Conservation (phyloP, 2,888 invertebrate species). For the Stenodema calcarata region DNA sequence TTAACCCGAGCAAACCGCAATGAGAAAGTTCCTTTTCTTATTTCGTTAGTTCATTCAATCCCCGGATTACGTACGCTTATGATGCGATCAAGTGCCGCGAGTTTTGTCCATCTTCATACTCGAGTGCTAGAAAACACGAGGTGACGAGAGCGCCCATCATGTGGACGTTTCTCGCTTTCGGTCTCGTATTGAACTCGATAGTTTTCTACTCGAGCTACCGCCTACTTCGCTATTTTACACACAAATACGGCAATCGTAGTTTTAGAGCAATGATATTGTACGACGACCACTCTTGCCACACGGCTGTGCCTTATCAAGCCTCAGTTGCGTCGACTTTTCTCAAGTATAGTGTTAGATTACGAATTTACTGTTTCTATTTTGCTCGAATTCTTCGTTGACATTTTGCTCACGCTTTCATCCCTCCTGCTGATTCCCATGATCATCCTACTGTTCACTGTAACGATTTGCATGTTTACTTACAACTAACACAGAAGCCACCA, state of each 20-base stretch:
- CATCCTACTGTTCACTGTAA: not conserved
- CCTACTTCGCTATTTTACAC: not conserved
- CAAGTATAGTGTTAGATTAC: conserved; percentile 46
- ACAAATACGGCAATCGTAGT: not conserved
- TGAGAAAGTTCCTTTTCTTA: not conserved
- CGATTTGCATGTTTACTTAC: not conserved
- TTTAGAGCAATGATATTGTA: no score
- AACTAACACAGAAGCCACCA: not conserved
- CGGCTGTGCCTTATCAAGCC: not conserved
- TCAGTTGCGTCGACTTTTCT: conserved; percentile 1
- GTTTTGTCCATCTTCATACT: no score
- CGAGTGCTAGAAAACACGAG: no score
- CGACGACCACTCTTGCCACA: not conserved
- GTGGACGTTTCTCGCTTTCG: conserved; percentile 30
- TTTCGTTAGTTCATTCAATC: not conserved
- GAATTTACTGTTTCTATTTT: not conserved
- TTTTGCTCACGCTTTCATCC: not conserved
- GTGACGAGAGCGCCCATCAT: conserved; percentile 1
- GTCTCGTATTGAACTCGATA: conserved; percentile 10
- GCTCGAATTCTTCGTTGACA: no score
- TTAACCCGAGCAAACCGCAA: not conserved
- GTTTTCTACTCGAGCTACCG: conserved; percentile 33
- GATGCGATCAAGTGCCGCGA: no score
- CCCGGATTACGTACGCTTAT: no score
- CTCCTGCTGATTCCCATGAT: not conserved